Evolutionary conservation across 2,888 invertebrate species (phyloP).

Genomic region (Drosophila atripex): DNA sequence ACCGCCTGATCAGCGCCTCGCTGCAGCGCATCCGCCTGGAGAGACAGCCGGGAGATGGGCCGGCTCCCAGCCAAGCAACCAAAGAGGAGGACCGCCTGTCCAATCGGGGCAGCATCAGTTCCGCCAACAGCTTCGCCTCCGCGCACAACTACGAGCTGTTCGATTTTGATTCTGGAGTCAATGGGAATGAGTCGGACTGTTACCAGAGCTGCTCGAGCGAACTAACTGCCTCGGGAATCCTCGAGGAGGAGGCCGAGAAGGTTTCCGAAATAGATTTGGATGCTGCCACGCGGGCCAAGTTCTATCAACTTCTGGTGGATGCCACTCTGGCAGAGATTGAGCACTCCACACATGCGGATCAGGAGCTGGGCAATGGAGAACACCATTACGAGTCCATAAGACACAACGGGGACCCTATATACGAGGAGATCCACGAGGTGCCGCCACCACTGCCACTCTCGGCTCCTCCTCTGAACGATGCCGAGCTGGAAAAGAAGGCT

Average conservation of each 20-base stretch:
- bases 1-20: conserved; percentile 83
- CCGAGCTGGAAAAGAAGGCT: conserved; percentile 89
- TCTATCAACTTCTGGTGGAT: conserved; percentile 90
- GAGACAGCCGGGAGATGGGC: conserved; percentile 57
- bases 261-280: conserved; percentile 82
- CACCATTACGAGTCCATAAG: conserved; percentile 91
- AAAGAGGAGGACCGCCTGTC: conserved; percentile 84
- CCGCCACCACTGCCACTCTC: conserved; percentile 92
- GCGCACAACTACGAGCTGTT: conserved; percentile 89
- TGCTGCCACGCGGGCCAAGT: conserved; percentile 87
- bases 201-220: conserved; percentile 89
- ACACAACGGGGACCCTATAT: conserved; percentile 88
- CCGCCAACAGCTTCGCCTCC: conserved; percentile 86
- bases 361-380: conserved; percentile 82
- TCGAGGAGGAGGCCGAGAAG: conserved; percentile 84
- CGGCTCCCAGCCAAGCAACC: conserved; percentile 51
- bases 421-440: conserved; percentile 90
- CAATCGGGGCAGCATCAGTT: conserved; percentile 85
- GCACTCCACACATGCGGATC: conserved; percentile 86
- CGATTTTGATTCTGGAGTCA: conserved; percentile 86
- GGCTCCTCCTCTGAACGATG: conserved; percentile 90
- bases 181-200: conserved; percentile 87
- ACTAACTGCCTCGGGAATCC: conserved; percentile 86
- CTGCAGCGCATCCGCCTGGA: conserved; percentile 83
- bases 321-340: conserved; percentile 89